Percentiles rank a stretch among this genome's conserved stretches.
phyloP scores from a whole-genome alignment of 2,113 vertebrate species.

The Redunca redunca region DNA sequence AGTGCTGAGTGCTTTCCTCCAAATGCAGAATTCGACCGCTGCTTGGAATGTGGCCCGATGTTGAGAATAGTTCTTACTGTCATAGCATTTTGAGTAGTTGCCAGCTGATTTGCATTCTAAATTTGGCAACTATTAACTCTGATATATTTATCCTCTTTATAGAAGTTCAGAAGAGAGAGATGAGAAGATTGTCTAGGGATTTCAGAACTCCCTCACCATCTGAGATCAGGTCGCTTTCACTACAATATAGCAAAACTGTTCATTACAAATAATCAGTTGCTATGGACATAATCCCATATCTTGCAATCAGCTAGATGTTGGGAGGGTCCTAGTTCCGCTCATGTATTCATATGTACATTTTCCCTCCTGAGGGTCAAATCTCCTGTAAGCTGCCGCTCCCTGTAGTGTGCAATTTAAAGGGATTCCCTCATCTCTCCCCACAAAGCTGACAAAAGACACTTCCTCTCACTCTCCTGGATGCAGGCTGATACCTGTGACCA shows the following conservation, averaged over 20 bases:
- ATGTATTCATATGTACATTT: background rate
- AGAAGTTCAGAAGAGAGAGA: background rate
- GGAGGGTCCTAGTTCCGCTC: background rate
- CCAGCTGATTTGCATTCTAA: conserved; percentile 42
- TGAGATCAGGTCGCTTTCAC: background rate
- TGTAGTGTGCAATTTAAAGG: background rate
- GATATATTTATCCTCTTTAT: conserved; percentile 6
- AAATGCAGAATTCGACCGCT: background rate
- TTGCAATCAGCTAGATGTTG: background rate
- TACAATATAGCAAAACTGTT: background rate
- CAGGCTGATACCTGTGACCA: rapidly evolving
- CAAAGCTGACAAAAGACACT: background rate
- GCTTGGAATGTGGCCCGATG: background rate
- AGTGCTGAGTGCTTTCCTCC: background rate
- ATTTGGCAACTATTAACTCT: conserved; percentile 28
- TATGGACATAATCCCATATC: background rate
- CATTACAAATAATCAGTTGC: background rate
- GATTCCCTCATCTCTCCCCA: background rate
- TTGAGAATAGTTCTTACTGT: background rate
- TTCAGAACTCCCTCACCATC: conserved; percentile 13
- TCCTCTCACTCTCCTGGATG: rapidly evolving
- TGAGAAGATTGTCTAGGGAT: conserved; percentile 7
- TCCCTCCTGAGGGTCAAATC: background rate
- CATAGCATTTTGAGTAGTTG: conserved; percentile 13
- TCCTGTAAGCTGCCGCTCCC: background rate